Evolutionary conservation across 1,140 invertebrate species (phyloP).

Genomic region (Araneus ventricosus): DNA sequence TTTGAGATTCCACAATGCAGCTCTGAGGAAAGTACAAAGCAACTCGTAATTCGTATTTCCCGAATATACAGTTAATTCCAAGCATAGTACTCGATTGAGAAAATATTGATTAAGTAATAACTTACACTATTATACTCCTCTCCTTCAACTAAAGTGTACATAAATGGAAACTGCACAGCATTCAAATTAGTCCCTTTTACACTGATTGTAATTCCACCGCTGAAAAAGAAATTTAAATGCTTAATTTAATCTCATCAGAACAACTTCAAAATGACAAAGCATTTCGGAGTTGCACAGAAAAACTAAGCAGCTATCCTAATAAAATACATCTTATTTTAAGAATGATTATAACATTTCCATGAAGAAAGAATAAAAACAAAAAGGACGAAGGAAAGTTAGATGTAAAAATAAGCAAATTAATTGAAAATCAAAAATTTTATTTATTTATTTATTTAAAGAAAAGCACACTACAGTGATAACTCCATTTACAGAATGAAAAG

Average conservation of each 20-base stretch:
- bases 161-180: conserved; percentile 92
- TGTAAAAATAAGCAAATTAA: no score
- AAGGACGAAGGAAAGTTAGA: no score
- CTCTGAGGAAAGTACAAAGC: conserved; percentile 38
- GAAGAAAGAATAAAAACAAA: no score
- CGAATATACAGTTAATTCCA: background rate
- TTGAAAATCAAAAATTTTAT: no score
- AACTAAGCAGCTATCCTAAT: no score
- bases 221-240: conserved; percentile 6
- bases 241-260: background rate
- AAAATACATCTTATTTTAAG: no score
- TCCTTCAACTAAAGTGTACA: conserved; percentile 93
- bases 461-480: no score
- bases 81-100: background rate
- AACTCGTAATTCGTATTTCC: background rate
- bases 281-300: no score
- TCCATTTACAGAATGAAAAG: no score
- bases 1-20: conserved; percentile 84
- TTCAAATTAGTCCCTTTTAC: conserved; percentile 93
- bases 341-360: no score
- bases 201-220: conserved; percentile 93
- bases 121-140: conserved; percentile 87
- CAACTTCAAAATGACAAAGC: background rate
- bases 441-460: no score
- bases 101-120: conserved; percentile 73